Evolutionary conservation across 2,113 vertebrate species (phyloP), one percentile per base, ranked within the genome.

Genomic region (Lutjanus erythropterus): DNA sequence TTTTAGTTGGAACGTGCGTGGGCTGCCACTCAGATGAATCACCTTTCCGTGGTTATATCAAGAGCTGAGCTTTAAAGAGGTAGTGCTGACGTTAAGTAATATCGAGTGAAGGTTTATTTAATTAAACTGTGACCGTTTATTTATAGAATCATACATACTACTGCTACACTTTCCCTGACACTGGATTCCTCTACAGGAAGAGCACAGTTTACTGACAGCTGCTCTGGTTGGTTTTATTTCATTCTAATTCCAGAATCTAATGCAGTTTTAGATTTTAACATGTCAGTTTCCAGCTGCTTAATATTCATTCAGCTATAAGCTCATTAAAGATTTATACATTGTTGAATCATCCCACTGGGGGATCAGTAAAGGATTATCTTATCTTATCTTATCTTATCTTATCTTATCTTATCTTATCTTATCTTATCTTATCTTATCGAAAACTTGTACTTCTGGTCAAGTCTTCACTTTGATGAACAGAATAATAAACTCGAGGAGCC

Each of bases 21-120:
- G 88, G 89, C 50, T 59, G 83, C 55, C 9, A 21, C 58, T 75
- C 1, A 15, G 71, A 80, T 89, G 86, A 91, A 49, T 90, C 84
- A 90, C 70, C 52, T 76, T 65, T 73, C 55, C 44, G 31, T 68
- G 66, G 69, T 78, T 68, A 74, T 75, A 65, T 78, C 59, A 53
- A 73, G 52, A 64, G 71, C 29, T 23, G 76, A 44, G 27, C 59
- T 86, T 74, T 79, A 73, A 71, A 73, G 73, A 73, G 65, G 62
- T n/a, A 53, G 64, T 55, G 59, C 29, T 74, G 64, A 56, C 41
- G 56, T 47, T 70, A 31, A 78, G 47, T 60, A 53, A 78, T 47
- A 86, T 71, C 39, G 61, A 60, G 77, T 44, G 49, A 78, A 68
- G 21, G 16, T 50, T 66, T 73, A 60, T 35, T 66, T 64, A 35